Evolutionary conservation across 1,140 invertebrate genomes (phyloP), one percentile per base, ranked within the genome.

Genomic region (Drosophila littoralis): DNA sequence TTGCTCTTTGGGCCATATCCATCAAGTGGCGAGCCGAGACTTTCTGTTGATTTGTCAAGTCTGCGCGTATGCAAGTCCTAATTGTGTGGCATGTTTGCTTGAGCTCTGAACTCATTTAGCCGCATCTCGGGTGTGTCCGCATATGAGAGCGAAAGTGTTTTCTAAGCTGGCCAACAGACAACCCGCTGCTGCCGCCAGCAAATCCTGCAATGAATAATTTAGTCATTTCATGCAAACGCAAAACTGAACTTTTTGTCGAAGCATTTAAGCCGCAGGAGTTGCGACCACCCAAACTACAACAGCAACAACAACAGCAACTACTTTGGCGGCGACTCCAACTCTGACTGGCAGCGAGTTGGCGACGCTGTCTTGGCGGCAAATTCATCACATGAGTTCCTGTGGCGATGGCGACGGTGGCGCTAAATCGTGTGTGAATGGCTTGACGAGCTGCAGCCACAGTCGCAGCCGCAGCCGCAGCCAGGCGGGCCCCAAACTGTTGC

Each of bases 141-240:
- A 52, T 58, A 63, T 70, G 75, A 81, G 70, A 85, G 83, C 83
- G 83, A 89, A 86, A 88, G 83, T 86, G 83, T 88, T 86, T 88
- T 79, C n/a, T 63, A 33, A 36, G 57, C 33, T 57, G 17, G 54
- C 46, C 38, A 55, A 55, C 36, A 22, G 22, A 22, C 22, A 22
- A 22, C 1, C 22, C 22, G 22, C 22, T 3, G 59, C 42, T 43
- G 71, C 32, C 45, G 60, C 50, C 61, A 22, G 63, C 67, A 86
- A 88, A 89, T 88, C 84, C 83, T 78, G 80, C 85, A 88, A 90
- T 88, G 85, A 88, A 88, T 88, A 88, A 88, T 88, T 88, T 90
- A 90, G 85, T 88, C 81, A 79, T 88, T 79, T 60, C 57, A 81
- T 72, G 73, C 73, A 67, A 69, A 68, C 59, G 54, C 36, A 59